These are phyloP conservation scores for Iselma pallidipennis DNA, from an alignment of 2,888 invertebrate species.

Conservation along the genomic window DNA sequence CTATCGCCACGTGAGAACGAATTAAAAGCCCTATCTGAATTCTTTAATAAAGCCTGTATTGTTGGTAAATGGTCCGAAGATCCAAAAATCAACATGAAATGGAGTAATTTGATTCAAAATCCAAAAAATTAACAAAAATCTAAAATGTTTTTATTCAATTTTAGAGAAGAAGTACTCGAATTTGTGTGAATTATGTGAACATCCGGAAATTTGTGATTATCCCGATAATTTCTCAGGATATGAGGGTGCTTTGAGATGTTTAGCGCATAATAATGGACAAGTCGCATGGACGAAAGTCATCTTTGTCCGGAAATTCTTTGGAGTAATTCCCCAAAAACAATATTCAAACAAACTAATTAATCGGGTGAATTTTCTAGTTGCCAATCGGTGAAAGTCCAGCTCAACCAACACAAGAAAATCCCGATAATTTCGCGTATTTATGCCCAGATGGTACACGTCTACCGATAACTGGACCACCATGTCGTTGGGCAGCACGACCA, in stretches of 20 bases:
- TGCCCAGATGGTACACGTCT: constrained; percentile 78
- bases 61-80: constrained; percentile 85
- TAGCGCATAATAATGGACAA: constrained; percentile 80
- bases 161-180: constrained; percentile 76
- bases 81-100: constrained; percentile 67
- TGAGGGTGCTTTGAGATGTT: constrained; percentile 81
- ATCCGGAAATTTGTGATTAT: constrained; percentile 75
- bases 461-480: constrained; percentile 67
- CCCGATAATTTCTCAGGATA: constrained; percentile 86
- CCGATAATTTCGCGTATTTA: constrained; percentile 72
- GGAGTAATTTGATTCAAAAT: constrained; percentile 64
- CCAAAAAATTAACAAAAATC: not conserved
- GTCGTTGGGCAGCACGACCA: constrained; percentile 85
- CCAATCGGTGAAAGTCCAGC: constrained; percentile 65
- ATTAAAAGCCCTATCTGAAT: constrained; percentile 74
- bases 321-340: constrained; percentile 61
- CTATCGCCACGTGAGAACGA: constrained; percentile 79
- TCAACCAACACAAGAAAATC: constrained; percentile 63
- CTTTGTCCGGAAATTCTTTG: constrained; percentile 78
- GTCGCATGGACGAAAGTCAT: constrained; percentile 86
- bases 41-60: constrained; percentile 83
- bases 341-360: no score
- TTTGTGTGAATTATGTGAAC: constrained; percentile 76
- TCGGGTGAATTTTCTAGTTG: constrained; percentile 54
- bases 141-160: constrained; percentile 27